A percentile compares a stretch with the other conserved stretches of the same genome.
Evolutionary conservation across 2,888 invertebrate species (phyloP).

Genomic region (Ceratothoa steindachneri): DNA sequence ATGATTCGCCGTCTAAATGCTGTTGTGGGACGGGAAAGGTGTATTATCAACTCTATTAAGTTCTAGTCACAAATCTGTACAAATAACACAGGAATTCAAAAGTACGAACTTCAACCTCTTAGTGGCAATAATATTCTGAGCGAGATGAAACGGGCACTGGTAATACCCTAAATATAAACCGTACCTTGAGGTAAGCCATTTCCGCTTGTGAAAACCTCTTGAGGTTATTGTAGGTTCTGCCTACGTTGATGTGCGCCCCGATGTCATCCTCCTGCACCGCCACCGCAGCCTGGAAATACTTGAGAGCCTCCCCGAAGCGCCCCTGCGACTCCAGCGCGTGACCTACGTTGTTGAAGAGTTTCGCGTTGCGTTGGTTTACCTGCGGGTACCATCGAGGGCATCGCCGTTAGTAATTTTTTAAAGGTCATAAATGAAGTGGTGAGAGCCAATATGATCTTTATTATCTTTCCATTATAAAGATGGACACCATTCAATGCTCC

Average conservation of each 20-base stretch:
- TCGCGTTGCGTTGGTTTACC: slow-evolving; percentile 65
- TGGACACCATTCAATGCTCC: no score
- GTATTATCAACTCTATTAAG: no score
- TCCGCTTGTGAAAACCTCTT: slow-evolving; percentile 85
- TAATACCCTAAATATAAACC: no score
- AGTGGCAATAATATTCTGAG: no score
- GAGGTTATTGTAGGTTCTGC: slow-evolving; percentile 86
- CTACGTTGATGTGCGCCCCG: slow-evolving; percentile 95
- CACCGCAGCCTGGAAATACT: slow-evolving; percentile 67
- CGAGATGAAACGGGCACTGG: no score
- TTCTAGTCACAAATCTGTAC: no score
- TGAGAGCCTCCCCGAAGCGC: slow-evolving; percentile 69
- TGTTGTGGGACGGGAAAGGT: no score
- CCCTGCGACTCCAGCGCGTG: slow-evolving; percentile 82
- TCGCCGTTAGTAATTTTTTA: neutral
- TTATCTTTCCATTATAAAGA: no score
- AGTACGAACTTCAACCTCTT: no score
- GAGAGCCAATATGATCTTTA: neutral
- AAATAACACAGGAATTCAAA: no score
- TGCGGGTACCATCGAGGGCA: slow-evolving; percentile 4
- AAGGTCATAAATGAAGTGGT: neutral
- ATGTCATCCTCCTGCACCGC: slow-evolving; percentile 91
- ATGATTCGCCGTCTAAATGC: no score
- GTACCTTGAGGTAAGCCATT: slow-evolving; percentile 76
- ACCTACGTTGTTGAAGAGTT: slow-evolving; percentile 94